These are phyloP conservation scores for Scartelaos histophorus DNA, from an alignment of 2,113 vertebrate genomes.

Conservation along the genomic window DNA sequence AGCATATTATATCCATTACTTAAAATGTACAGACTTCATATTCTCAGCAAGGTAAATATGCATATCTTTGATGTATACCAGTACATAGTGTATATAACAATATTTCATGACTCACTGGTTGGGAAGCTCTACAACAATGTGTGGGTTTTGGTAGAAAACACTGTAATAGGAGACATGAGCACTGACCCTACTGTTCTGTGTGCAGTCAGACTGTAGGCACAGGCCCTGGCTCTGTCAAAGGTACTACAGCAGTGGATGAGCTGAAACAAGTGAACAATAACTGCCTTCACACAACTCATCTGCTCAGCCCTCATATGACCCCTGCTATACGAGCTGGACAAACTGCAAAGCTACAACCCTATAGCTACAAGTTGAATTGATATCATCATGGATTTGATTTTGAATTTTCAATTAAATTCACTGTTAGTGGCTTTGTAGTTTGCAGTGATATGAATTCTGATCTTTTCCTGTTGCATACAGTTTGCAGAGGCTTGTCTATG, in stretches of 20 bases:
- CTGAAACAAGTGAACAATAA: slow-evolving; percentile 45
- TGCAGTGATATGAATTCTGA: slow-evolving; percentile 19
- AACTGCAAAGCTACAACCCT: slow-evolving; percentile 53
- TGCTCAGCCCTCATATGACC: slow-evolving; percentile 48
- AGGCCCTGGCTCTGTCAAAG: slow-evolving; percentile 64
- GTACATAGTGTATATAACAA: too few species aligned
- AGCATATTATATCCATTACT: too few species aligned
- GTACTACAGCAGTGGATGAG: slow-evolving; percentile 69
- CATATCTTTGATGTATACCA: too few species aligned
- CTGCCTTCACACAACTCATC: slow-evolving; percentile 61
- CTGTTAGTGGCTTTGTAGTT: slow-evolving; percentile 45
- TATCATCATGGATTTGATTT: not conserved
- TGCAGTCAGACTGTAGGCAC: slow-evolving; percentile 68
- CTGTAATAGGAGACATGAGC: not conserved
- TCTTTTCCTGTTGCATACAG: slow-evolving; percentile 1
- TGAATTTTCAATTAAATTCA: not conserved
- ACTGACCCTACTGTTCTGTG: slow-evolving; percentile 60
- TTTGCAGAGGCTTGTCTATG: slow-evolving; percentile 20
- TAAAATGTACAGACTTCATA: too few species aligned
- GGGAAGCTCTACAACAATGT: not conserved
- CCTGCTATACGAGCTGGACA: slow-evolving; percentile 12
- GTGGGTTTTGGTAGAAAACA: not conserved
- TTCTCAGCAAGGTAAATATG: too few species aligned
- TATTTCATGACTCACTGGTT: not conserved
- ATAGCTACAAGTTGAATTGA: not conserved